These are phyloP conservation scores for Sthenelais limicola DNA, from an alignment of 2,888 invertebrate species.

Conservation along the genomic window DNA sequence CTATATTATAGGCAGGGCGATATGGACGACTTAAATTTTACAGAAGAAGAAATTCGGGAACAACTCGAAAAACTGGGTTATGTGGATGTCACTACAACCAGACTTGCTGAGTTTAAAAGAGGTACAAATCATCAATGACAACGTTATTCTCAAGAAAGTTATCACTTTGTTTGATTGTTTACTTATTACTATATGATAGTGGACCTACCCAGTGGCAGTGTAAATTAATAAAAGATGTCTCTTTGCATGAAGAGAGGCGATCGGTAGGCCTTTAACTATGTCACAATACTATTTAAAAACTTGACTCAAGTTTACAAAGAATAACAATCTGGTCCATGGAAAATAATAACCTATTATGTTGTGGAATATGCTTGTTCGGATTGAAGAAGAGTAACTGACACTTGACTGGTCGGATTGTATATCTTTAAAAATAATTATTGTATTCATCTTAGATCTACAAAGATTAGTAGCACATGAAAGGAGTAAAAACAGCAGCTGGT, in stretches of 20 bases:
- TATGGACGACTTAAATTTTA: conserved; percentile 58
- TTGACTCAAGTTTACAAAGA: too few species aligned
- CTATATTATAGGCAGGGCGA: too few species aligned
- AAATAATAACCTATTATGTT: too few species aligned
- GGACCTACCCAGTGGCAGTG: neutral
- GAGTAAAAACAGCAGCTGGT: conserved; percentile 45
- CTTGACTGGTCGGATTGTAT: neutral
- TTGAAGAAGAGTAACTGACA: too few species aligned
- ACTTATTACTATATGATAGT: neutral
- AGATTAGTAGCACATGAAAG: conserved; percentile 46
- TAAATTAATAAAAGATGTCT: neutral
- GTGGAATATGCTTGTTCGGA: too few species aligned
- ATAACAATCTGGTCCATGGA: too few species aligned
- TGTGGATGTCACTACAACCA: conserved; percentile 60
- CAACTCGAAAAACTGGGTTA: conserved; percentile 70
- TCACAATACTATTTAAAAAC: too few species aligned
- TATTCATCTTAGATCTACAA: conserved; percentile 46
- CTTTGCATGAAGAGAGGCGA: too few species aligned
- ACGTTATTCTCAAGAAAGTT: neutral
- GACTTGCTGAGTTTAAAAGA: conserved; percentile 66
- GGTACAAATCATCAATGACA: conserved; percentile 52
- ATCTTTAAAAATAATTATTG: neutral
- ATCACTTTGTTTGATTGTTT: neutral
- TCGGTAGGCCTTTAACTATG: too few species aligned
- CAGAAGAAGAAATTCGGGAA: conserved; percentile 70